Conservation (phyloP, 2,113 vertebrate species). For the Bubalus kerabau region DNA sequence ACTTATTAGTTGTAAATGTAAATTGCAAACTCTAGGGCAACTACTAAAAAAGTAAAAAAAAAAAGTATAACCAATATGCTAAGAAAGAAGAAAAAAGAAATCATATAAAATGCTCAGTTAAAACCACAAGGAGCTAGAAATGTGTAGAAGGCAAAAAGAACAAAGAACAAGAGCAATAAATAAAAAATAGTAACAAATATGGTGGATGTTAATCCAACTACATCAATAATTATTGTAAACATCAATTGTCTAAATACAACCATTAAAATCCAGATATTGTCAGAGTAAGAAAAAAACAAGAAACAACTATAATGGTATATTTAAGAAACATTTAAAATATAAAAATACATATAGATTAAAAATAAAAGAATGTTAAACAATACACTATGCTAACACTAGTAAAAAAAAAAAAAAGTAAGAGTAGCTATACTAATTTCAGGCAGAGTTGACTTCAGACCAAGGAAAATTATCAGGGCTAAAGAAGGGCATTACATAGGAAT, state of each 20-base stretch:
- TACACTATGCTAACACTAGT: background rate
- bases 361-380: background rate
- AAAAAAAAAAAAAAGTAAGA: background rate
- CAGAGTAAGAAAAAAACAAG: background rate
- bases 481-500: background rate
- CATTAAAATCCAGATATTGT: background rate
- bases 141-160: background rate
- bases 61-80: background rate
- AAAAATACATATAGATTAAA: background rate
- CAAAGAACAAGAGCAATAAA: background rate
- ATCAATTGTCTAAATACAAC: background rate
- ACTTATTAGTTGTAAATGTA: background rate
- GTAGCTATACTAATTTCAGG: background rate
- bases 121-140: background rate
- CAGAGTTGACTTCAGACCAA: background rate
- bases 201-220: background rate
- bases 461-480: background rate
- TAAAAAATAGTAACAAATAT: background rate
- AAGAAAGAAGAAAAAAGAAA: background rate
- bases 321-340: background rate
- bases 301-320: background rate
- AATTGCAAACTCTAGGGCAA: background rate
- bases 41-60: background rate
- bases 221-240: background rate
- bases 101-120: background rate